These are phyloP conservation scores for Pedetes capensis DNA, from an alignment of 2,113 vertebrate genomes.

Conservation along the genomic window DNA sequence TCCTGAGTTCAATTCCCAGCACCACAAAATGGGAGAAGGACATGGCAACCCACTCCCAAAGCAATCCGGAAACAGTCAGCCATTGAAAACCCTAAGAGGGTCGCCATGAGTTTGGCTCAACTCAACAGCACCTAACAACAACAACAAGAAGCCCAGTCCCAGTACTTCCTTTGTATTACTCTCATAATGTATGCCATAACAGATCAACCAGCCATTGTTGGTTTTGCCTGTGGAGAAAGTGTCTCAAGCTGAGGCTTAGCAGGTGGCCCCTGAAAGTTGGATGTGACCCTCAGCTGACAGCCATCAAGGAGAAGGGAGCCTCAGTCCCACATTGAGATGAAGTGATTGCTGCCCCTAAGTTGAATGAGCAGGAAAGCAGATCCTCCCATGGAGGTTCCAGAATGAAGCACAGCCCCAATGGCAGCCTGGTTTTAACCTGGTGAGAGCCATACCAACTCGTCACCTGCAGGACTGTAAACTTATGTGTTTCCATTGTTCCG, in stretches of 20 bases:
- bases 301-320: not conserved
- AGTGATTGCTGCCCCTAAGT: not conserved
- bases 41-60: too few species aligned
- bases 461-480: not conserved
- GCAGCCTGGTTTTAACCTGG: not conserved
- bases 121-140: too few species aligned
- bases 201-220: not conserved
- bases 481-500: not conserved
- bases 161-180: not conserved
- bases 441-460: not conserved
- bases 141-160: too few species aligned
- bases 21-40: too few species aligned
- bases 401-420: not conserved
- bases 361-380: not conserved
- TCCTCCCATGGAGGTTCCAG: not conserved
- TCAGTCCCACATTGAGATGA: not conserved
- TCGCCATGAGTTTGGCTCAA: too few species aligned
- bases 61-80: too few species aligned
- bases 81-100: too few species aligned
- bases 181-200: not conserved
- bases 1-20: too few species aligned
- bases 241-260: not conserved
- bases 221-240: not conserved
- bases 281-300: not conserved
- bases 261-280: not conserved